Evolutionary conservation across 1,140 invertebrate genomes (phyloP).

Genomic region (Dinoponera quadriceps): DNA sequence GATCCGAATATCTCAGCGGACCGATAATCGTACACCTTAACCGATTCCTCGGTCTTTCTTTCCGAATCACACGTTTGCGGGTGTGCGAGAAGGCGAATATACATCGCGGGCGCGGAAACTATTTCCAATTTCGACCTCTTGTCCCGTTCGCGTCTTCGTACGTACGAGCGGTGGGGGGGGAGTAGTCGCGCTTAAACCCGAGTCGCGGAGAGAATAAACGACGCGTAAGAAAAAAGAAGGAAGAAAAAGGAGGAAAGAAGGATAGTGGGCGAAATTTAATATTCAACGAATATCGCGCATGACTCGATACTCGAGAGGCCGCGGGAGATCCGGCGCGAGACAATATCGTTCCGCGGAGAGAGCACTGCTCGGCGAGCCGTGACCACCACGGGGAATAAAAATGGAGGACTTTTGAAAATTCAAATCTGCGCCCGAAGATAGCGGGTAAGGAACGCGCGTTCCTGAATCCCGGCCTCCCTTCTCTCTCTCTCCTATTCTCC

Average conservation of each 20-base stretch:
- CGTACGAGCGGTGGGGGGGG: neutral
- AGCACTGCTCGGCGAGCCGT: conserved; percentile 14
- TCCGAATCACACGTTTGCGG: neutral
- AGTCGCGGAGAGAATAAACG: neutral
- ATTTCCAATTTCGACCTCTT: neutral
- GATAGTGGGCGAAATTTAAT: conserved; percentile 23
- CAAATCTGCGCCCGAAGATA: neutral
- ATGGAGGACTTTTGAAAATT: conserved; percentile 39
- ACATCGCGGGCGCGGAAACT: neutral
- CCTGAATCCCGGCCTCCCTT: conserved; percentile 6
- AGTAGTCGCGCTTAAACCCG: neutral
- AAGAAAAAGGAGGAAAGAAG: neutral
- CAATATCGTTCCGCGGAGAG: conserved; percentile 1
- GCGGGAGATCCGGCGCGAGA: neutral
- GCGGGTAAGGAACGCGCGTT: neutral
- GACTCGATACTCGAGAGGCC: neutral
- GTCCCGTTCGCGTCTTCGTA: neutral
- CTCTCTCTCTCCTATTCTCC: neutral
- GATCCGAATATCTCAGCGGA: neutral
- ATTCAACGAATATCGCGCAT: conserved; percentile 34
- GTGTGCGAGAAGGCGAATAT: neutral
- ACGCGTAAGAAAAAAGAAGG: neutral
- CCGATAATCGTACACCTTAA: neutral
- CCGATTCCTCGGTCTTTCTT: neutral
- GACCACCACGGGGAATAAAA: neutral